Conservation (phyloP, 2,113 vertebrate genomes). For the Esox niger region DNA sequence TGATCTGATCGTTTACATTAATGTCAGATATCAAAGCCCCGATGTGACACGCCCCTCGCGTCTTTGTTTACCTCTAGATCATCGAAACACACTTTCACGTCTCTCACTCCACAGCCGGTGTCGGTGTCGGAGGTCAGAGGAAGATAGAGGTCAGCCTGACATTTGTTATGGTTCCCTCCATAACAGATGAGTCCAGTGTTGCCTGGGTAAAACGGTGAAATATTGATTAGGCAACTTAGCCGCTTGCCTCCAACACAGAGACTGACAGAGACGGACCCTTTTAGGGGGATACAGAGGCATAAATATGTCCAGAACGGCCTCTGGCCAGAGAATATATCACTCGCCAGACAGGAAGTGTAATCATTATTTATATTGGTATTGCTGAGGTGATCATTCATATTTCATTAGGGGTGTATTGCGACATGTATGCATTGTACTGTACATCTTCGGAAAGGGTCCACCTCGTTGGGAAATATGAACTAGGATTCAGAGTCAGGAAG, state of each 20-base stretch:
- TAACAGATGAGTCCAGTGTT: slow-evolving; percentile 72
- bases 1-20: slow-evolving; percentile 9
- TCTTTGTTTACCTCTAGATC: slow-evolving; percentile 34
- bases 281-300: slow-evolving; percentile 73
- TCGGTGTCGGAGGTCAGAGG: slow-evolving; percentile 39
- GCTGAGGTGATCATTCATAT: too few relatives aligned
- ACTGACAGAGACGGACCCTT: slow-evolving; percentile 70
- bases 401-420: slow-evolving; percentile 49
- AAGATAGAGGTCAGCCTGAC: slow-evolving; percentile 41
- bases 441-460: neutral
- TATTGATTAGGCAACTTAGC: slow-evolving; percentile 80
- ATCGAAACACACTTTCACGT: neutral
- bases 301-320: slow-evolving; percentile 80
- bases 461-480: neutral
- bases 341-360: slow-evolving; percentile 66
- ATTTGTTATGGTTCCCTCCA: slow-evolving; percentile 76
- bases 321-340: slow-evolving; percentile 59
- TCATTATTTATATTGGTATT: too few relatives aligned
- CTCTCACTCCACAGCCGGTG: slow-evolving; percentile 29
- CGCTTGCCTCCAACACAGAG: slow-evolving; percentile 55
- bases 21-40: slow-evolving; percentile 30
- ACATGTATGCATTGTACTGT: slow-evolving; percentile 18
- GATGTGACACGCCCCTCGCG: slow-evolving; percentile 20
- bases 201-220: slow-evolving; percentile 75
- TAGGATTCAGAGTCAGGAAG: neutral